Conservation (phyloP, 2,888 invertebrate genomes). For the Neoaliturus tenellus region DNA sequence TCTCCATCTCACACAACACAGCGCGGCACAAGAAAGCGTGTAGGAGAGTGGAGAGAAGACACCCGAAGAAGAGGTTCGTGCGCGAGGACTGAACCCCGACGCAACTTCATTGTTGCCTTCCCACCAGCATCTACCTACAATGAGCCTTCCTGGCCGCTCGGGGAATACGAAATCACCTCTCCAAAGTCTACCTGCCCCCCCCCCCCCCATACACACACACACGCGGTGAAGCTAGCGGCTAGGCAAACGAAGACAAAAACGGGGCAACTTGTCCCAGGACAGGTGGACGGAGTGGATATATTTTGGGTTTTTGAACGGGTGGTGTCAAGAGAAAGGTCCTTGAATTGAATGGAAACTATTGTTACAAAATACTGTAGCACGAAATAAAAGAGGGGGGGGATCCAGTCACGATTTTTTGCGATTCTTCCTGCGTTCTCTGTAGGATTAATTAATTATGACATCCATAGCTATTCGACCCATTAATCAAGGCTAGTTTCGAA, state of each 20-base stretch:
- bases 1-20: background rate
- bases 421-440: too few species aligned
- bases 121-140: background rate
- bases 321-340: too few species aligned
- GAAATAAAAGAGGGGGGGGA: too few species aligned
- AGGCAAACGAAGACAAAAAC: background rate
- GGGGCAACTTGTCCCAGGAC: background rate
- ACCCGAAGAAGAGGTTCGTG: background rate
- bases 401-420: too few species aligned
- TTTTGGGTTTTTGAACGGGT: background rate
- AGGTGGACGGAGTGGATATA: background rate
- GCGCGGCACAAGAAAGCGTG: conserved; percentile 2
- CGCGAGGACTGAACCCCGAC: background rate
- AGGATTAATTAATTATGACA: too few species aligned
- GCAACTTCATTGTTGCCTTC: background rate
- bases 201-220: background rate
- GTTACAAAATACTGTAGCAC: too few species aligned
- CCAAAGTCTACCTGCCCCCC: background rate
- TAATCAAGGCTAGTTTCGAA: too few species aligned
- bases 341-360: too few species aligned
- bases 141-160: background rate
- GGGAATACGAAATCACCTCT: conserved; percentile 7
- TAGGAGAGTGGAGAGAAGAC: background rate
- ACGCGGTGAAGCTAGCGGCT: background rate
- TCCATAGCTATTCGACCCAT: too few species aligned